Conservation (phyloP, 2,113 vertebrate genomes). For the Apodemus sylvaticus region DNA sequence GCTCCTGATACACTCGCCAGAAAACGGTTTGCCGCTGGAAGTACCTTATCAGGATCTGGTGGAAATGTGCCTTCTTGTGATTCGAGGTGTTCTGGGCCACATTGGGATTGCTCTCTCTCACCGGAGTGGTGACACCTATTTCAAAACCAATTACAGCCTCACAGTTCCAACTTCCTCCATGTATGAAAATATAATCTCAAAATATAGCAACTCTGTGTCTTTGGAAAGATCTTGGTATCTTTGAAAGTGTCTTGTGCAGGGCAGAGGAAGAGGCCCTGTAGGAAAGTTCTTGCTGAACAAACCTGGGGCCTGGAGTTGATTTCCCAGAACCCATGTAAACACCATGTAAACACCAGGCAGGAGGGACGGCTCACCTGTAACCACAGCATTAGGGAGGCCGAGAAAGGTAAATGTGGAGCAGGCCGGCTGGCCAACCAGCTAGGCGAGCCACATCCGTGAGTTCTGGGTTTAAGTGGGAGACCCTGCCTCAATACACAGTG, state of each 20-base stretch:
- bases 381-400: neutral
- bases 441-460: neutral
- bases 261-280: too few relatives aligned
- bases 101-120: conserved; percentile 53
- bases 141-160: neutral
- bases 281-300: neutral
- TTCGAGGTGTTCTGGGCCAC: conserved; percentile 32
- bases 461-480: neutral
- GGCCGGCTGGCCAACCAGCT: too few relatives aligned
- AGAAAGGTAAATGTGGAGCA: neutral
- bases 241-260: neutral
- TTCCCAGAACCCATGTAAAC: neutral
- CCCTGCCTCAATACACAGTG: neutral
- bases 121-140: conserved; percentile 31
- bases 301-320: neutral
- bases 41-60: conserved; percentile 32
- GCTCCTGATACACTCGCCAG: conserved; percentile 61
- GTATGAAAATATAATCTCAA: neutral
- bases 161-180: neutral
- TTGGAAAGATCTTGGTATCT: neutral
- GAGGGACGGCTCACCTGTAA: neutral
- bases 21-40: conserved; percentile 67
- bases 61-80: conserved; percentile 60
- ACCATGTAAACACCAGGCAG: neutral
- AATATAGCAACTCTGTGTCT: neutral